Conservation (phyloP, 2,797 vertebrate genomes). For the Mionectes olivaceus region DNA sequence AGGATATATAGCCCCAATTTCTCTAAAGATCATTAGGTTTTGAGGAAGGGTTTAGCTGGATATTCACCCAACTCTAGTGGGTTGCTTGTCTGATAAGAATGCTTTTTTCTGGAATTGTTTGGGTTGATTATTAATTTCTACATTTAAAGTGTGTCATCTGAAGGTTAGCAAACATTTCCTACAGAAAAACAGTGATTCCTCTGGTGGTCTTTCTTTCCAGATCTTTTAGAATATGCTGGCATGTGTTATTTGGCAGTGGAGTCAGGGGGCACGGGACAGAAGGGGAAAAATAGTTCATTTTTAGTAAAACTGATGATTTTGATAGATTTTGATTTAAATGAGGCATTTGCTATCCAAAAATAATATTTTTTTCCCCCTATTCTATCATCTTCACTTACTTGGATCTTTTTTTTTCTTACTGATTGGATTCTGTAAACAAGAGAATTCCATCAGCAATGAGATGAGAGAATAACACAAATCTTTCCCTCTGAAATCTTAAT, state of each 20-base stretch:
- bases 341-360: not conserved
- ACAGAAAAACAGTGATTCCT: not conserved
- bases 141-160: not conserved
- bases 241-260: not conserved
- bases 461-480: accelerated
- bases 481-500: not conserved
- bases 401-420: not conserved
- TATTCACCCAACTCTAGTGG: not conserved
- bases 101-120: not conserved
- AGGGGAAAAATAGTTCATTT: not conserved
- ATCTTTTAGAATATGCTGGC: not conserved
- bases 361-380: not conserved
- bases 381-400: not conserved
- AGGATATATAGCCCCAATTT: accelerated
- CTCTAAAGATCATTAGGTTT: not conserved
- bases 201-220: not conserved
- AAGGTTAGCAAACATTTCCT: not conserved
- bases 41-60: not conserved
- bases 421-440: not conserved
- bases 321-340: not conserved
- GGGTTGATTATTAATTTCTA: not conserved
- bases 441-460: not conserved
- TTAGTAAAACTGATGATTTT: not conserved
- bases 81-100: not conserved
- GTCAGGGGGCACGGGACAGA: not conserved